Evolutionary conservation across 2,888 invertebrate species (phyloP).

Genomic region (Tenthredo livida): DNA sequence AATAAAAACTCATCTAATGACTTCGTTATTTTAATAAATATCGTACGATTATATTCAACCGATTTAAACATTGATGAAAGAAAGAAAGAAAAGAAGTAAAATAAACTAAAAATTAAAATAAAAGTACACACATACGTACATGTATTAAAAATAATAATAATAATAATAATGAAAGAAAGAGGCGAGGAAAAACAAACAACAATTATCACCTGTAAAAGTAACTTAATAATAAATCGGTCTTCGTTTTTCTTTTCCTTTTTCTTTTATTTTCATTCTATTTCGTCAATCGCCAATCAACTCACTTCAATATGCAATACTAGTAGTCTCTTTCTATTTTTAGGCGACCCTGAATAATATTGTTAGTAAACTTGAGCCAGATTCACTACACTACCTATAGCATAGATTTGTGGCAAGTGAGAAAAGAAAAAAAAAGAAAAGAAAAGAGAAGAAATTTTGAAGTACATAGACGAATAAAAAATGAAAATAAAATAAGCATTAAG

Average conservation of each 20-base stretch:
- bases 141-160: background rate
- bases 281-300: background rate
- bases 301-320: background rate
- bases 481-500: too few species aligned
- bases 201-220: background rate
- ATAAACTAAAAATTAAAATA: background rate
- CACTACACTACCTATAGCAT: background rate
- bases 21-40: background rate
- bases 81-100: too few species aligned
- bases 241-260: too few species aligned
- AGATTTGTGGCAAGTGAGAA: background rate
- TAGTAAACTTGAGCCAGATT: conserved; percentile 43
- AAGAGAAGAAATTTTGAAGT: too few species aligned
- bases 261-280: background rate
- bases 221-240: background rate
- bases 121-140: background rate
- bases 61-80: background rate
- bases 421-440: background rate
- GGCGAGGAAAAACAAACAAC: background rate
- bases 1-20: background rate
- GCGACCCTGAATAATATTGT: conserved; percentile 47
- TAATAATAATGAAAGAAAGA: background rate
- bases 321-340: conserved; percentile 39
- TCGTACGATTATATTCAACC: background rate
- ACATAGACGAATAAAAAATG: too few species aligned